Evolutionary conservation across 2,888 invertebrate species (phyloP).

Genomic region (Digitonthophagus gazella): DNA sequence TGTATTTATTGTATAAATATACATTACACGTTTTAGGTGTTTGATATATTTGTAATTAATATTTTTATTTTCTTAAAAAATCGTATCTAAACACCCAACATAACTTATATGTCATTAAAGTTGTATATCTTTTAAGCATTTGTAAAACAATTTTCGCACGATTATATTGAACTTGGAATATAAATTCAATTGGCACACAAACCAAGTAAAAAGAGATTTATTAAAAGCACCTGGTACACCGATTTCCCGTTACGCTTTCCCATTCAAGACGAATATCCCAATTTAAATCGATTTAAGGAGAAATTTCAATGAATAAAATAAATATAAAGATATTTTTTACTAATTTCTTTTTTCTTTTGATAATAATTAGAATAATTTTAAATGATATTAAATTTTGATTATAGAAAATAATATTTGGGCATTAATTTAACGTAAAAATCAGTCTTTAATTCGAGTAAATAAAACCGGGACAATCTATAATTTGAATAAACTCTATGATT

Average conservation of each 20-base stretch:
- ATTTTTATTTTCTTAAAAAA: background rate
- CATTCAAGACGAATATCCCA: background rate
- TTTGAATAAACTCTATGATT: too few species aligned
- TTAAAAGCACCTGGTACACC: background rate
- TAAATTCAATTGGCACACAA: background rate
- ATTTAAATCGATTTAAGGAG: background rate
- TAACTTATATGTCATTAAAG: background rate
- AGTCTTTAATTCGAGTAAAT: too few species aligned
- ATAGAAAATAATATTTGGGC: too few species aligned
- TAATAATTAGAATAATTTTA: too few species aligned
- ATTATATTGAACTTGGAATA: background rate
- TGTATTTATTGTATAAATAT: background rate
- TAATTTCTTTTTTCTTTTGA: too few species aligned
- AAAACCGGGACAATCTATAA: too few species aligned
- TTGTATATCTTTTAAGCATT: background rate
- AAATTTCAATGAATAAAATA: background rate
- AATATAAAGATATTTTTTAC: too few species aligned
- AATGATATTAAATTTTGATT: too few species aligned
- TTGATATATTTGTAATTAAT: background rate
- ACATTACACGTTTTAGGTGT: background rate
- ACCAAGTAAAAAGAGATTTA: background rate
- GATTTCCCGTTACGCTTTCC: background rate
- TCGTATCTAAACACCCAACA: background rate
- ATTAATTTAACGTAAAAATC: too few species aligned
- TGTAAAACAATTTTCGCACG: too few species aligned